Percentiles rank a stretch among this genome's conserved stretches.
Evolutionary conservation across 1,140 invertebrate species (phyloP).

Genomic region (Venturia canescens): DNA sequence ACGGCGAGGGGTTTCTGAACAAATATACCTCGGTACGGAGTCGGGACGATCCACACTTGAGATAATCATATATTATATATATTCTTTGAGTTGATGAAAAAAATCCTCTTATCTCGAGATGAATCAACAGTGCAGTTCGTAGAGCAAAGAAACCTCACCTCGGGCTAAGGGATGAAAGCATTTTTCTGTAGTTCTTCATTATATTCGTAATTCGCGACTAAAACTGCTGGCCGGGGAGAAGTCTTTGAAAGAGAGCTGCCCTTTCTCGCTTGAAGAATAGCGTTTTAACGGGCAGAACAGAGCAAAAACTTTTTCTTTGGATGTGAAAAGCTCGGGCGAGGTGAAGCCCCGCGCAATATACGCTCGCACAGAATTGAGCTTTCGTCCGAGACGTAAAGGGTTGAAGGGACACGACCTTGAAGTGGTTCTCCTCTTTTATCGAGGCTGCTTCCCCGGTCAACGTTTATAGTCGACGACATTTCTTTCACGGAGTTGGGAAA

Average conservation of each 20-base stretch:
- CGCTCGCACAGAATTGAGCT: slow-evolving; percentile 44
- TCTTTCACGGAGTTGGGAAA: slow-evolving; percentile 44
- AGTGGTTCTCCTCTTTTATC: slow-evolving; percentile 26
- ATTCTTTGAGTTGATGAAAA: background rate
- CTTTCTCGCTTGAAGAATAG: slow-evolving; percentile 31
- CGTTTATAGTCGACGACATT: slow-evolving; percentile 13
- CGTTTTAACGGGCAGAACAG: slow-evolving; percentile 35
- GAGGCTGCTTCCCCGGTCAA: background rate
- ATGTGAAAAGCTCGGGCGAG: slow-evolving; percentile 36
- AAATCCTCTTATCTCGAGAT: slow-evolving; percentile 2
- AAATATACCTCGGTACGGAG: background rate
- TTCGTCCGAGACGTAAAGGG: slow-evolving; percentile 7
- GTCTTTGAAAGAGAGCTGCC: background rate
- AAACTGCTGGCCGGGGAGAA: slow-evolving; percentile 21
- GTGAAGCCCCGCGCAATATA: background rate
- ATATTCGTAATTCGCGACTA: slow-evolving; percentile 8
- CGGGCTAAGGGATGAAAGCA: background rate
- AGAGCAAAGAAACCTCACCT: slow-evolving; percentile 7
- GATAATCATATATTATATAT: background rate
- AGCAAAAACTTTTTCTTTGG: slow-evolving; percentile 41
- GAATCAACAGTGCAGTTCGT: slow-evolving; percentile 15
- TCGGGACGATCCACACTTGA: background rate
- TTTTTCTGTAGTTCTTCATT: slow-evolving; percentile 16
- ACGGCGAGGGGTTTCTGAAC: background rate
- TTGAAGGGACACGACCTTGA: slow-evolving; percentile 29